phyloP scores from a whole-genome alignment of 1,140 invertebrate species.

The Cotesia chilonis region DNA sequence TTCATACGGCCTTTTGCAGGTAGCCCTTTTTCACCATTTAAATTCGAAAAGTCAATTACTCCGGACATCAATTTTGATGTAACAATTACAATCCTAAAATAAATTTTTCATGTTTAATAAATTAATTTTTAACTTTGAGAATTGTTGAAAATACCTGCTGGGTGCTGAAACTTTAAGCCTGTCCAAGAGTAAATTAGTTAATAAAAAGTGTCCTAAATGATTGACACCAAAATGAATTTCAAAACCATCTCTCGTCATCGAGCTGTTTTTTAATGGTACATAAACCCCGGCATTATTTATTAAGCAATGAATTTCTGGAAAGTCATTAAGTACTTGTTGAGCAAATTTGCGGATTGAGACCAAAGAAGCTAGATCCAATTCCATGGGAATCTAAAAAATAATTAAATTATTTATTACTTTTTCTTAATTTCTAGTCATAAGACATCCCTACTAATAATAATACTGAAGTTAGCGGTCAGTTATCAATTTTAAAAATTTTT shows the following conservation, averaged over 20 bases:
- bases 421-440: too few relatives aligned
- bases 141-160: slow-evolving; percentile 67
- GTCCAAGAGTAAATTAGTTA: slow-evolving; percentile 81
- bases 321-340: slow-evolving; percentile 70
- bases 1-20: slow-evolving; percentile 67
- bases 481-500: too few relatives aligned
- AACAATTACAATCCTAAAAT: slow-evolving; percentile 67
- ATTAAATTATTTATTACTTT: not conserved
- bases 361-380: slow-evolving; percentile 77
- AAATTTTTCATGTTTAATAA: slow-evolving; percentile 28
- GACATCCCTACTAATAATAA: too few relatives aligned
- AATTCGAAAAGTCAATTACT: slow-evolving; percentile 76
- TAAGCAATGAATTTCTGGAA: slow-evolving; percentile 74
- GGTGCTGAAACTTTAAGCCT: slow-evolving; percentile 71
- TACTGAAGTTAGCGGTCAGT: too few relatives aligned
- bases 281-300: slow-evolving; percentile 82
- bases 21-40: slow-evolving; percentile 70
- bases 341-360: slow-evolving; percentile 76
- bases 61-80: slow-evolving; percentile 70
- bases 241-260: slow-evolving; percentile 80
- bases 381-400: slow-evolving; percentile 72
- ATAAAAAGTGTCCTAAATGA: slow-evolving; percentile 84
- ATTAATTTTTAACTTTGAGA: slow-evolving; percentile 11
- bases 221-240: slow-evolving; percentile 85
- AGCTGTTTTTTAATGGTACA: slow-evolving; percentile 64